Evolutionary conservation across 2,113 vertebrate species (phyloP), one percentile per base, ranked within the genome.

Genomic region (Mungos mungo): DNA sequence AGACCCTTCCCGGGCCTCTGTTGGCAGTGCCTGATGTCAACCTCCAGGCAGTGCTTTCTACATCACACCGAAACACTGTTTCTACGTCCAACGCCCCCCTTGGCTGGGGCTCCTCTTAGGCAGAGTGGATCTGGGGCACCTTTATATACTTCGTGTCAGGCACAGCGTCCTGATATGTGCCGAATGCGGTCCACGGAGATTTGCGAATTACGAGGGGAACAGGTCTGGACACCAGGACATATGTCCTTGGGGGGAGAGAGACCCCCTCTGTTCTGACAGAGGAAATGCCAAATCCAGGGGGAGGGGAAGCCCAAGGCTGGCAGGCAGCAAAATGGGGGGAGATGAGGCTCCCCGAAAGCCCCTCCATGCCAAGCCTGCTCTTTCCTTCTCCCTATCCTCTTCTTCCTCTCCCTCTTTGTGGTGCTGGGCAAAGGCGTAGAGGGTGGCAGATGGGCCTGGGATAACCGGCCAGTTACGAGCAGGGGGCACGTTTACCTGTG

Each of bases 61-160:
- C 7, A 1, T 35, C 14, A 21, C 45, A 25, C 3, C 0, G 35
- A 54, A 81, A 65, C 25, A 71, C 93, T 33, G 68, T 23, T 63
- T 65, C 35, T 31, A 18, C 0, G 4, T 13, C 45, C 52, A 0
- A 54, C 2, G 0, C 7, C 16, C 35, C 18, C 50, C 0, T 1
- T 15, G 80, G 52, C 84, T 76, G 76, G 68, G n/a, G 71, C 10
- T 76, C 25, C 80, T 63, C 31, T 11, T 0, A 19, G 93, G 79
- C 79, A 63, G 71, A 16, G 33, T 23, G 81, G n/a, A 13, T 50
- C 71, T 16, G 79, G 25, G 11, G 23, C 1, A 4, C 13, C 45
- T 94, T 63, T 31, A 29, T 5, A 60, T 13, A 27, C 52, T 50
- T 25, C 29, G 68, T 72, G 71, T 65, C 41, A 77, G 83, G 57